These are phyloP conservation scores for Manis javanica DNA, from an alignment of 2,797 vertebrate genomes.

Conservation along the genomic window DNA sequence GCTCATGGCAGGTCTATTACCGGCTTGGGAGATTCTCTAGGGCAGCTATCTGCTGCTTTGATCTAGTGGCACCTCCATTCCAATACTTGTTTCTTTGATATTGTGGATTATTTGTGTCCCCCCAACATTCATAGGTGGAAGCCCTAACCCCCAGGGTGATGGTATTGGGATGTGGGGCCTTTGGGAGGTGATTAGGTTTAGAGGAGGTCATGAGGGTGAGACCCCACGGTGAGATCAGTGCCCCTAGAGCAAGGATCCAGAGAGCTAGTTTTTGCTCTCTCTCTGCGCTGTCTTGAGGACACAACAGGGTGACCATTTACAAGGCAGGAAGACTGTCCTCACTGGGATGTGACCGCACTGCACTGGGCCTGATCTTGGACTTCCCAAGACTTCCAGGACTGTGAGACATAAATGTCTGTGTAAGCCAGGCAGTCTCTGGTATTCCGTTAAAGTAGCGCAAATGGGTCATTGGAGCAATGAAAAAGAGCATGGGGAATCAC, in stretches of 20 bases:
- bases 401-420: too few relatives aligned
- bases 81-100: not conserved
- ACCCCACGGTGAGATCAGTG: not conserved
- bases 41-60: not conserved
- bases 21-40: not conserved
- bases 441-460: not conserved
- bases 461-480: not conserved
- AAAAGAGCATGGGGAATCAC: not conserved
- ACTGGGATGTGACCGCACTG: not conserved
- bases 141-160: not conserved
- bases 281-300: not conserved
- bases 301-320: not conserved
- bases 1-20: not conserved
- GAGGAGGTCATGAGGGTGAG: not conserved
- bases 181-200: not conserved
- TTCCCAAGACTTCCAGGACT: not conserved
- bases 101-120: too few relatives aligned
- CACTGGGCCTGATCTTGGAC: too few relatives aligned
- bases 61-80: not conserved
- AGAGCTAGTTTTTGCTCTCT: not conserved
- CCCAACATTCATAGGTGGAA: not conserved
- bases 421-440: not conserved
- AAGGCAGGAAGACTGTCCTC: not conserved
- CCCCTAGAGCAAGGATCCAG: not conserved
- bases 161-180: not conserved